A percentile compares a stretch with the other conserved stretches of the same genome.
phyloP scores from a whole-genome alignment of 2,113 vertebrate genomes.

The Elephas maximus region DNA sequence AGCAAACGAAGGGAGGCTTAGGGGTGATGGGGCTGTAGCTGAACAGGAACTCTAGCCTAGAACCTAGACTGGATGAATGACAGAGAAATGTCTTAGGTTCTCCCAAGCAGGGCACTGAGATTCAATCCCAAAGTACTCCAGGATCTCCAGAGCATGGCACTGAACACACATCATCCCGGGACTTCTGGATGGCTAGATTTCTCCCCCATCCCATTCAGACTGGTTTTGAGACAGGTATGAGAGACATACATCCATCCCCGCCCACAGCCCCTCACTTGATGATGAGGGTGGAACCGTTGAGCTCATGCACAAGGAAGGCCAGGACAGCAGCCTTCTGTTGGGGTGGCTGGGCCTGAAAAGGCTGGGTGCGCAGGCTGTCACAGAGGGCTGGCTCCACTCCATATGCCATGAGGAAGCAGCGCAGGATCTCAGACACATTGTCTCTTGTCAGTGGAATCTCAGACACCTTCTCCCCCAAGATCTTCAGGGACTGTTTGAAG shows the following conservation, averaged over 20 bases:
- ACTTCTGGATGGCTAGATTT: neutral
- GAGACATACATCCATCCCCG: neutral
- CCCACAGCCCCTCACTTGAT: constrained; percentile 89
- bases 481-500: constrained; percentile 94
- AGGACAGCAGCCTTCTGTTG: constrained; percentile 94
- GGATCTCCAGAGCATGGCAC: neutral
- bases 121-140: neutral
- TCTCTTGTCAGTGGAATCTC: constrained; percentile 94
- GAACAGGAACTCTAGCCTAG: constrained; percentile 29
- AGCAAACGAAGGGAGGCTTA: neutral
- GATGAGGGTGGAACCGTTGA: constrained; percentile 95
- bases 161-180: neutral
- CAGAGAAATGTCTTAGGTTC: neutral
- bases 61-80: neutral
- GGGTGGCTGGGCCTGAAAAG: constrained; percentile 95
- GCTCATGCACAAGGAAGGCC: constrained; percentile 96
- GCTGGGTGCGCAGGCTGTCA: constrained; percentile 93
- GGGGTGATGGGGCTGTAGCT: neutral
- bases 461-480: constrained; percentile 96
- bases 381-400: constrained; percentile 93
- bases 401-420: constrained; percentile 95
- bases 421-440: constrained; percentile 95
- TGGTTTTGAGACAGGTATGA: neutral
- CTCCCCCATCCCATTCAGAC: neutral
- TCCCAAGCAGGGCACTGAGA: neutral